Evolutionary conservation across 2,888 invertebrate species (phyloP).

Genomic region (Trichopria drosophilae): DNA sequence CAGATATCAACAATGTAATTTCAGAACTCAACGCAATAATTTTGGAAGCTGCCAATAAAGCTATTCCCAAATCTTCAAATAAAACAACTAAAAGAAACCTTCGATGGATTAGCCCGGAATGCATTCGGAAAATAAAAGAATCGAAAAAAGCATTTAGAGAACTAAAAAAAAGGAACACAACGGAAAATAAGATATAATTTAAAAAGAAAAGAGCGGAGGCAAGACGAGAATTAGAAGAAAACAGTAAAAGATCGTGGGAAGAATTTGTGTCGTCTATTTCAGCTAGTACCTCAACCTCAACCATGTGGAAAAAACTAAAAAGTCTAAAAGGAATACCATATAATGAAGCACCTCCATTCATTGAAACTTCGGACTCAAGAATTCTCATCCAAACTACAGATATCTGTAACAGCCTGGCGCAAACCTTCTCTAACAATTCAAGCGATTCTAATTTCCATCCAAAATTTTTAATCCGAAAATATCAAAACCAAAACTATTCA

Average conservation of each 20-base stretch:
- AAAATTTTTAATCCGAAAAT: not conserved
- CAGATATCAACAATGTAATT: constrained; percentile 16
- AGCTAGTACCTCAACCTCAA: not conserved
- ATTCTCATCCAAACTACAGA: not conserved
- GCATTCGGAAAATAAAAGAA: constrained; percentile 11
- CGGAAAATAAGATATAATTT: constrained; percentile 17
- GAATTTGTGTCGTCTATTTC: not conserved
- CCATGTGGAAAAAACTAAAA: too few relatives aligned
- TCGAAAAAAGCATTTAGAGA: constrained; percentile 25
- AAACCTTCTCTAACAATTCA: too few relatives aligned
- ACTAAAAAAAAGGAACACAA: constrained; percentile 21
- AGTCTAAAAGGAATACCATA: too few relatives aligned
- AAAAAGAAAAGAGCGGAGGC: constrained; percentile 22
- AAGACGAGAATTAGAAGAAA: constrained; percentile 22
- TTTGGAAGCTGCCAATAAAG: constrained; percentile 11
- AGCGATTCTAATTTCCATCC: not conserved
- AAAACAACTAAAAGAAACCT: not conserved
- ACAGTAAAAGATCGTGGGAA: constrained; percentile 16
- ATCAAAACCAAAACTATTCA: not conserved
- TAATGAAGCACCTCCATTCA: not conserved
- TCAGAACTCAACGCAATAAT: constrained; percentile 16
- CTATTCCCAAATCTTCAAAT: constrained; percentile 14
- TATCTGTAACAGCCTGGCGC: not conserved
- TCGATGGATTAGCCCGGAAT: constrained; percentile 32
- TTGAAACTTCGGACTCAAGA: not conserved